phyloP scores from a whole-genome alignment of 2,797 vertebrate species.

The Allobates femoralis region DNA sequence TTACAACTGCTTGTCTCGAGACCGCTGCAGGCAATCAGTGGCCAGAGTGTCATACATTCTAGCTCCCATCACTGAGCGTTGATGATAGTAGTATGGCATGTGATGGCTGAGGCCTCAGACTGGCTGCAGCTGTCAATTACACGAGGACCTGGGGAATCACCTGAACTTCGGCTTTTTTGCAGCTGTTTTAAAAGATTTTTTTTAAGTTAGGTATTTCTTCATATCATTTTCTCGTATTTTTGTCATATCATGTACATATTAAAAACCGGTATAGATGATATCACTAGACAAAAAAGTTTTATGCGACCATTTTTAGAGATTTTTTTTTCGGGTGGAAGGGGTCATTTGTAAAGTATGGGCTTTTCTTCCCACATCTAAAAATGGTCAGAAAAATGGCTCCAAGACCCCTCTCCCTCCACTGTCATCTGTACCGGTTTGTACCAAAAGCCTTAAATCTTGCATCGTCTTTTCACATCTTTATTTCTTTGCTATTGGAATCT shows the following conservation, averaged over 20 bases:
- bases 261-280: neutral
- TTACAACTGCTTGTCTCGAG: too few relatives aligned
- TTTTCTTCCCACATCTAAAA: neutral
- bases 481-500: neutral
- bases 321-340: too few relatives aligned
- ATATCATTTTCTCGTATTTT: neutral
- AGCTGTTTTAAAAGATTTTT: too few relatives aligned
- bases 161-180: too few relatives aligned
- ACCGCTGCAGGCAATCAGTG: too few relatives aligned
- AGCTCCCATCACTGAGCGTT: too few relatives aligned
- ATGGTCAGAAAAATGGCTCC: neutral
- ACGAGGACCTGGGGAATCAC: too few relatives aligned
- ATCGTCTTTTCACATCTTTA: neutral
- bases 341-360: neutral
- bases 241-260: neutral
- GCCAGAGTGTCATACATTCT: too few relatives aligned
- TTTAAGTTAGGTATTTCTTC: neutral
- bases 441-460: neutral
- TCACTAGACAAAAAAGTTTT: neutral
- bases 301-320: neutral
- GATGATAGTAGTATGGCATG: too few relatives aligned
- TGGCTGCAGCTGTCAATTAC: too few relatives aligned
- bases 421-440: constrained; percentile 4
- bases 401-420: neutral
- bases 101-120: too few relatives aligned